Evolutionary conservation across 1,140 invertebrate species (phyloP), one percentile per base, ranked within the genome.

Genomic region (Macrosteles quadrilineatus): DNA sequence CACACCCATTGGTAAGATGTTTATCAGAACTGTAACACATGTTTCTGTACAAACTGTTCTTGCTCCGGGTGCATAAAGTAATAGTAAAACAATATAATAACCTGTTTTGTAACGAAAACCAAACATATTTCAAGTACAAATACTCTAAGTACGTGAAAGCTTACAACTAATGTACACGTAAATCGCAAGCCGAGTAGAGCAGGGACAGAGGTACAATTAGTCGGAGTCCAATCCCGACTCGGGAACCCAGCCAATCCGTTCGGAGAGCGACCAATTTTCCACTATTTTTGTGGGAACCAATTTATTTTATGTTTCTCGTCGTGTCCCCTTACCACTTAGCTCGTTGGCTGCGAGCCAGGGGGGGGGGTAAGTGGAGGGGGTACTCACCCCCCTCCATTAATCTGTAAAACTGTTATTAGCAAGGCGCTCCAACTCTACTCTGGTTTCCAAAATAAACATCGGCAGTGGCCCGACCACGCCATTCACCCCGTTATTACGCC

Each of bases 241-340:
- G 21, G 55, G 23, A 50, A 30, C 21, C 12, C 25, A 4, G 55
- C 55, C 55, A 59, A 59, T 29, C 55, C 55, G 21, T 59, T 30
- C 55, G 25, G 14, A 27, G 23, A 6, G 55, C 21, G 4, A 59
- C 21, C 55, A 59, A 59, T 59, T 59, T 50, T 59, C 55, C 27
- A 59, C 55, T 59, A 59, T 59, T 59, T 59, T 59, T 59, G 55
- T 59, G 55, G 55, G 23, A 59, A 59, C 55, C 55, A 59, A 59
- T 59, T 59, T 59, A 59, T 59, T 59, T 59, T 59, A 59, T 59
- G 55, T 59, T 59, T 59, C 55, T 59, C 55, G 55, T 59, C 55
- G 21, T 59, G 25, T 59, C 55, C 55, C 55, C 55, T 59, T 30
- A 30, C 55, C 55, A 59, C 55, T 59, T 59, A 59, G 55, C 25